phyloP scores from a whole-genome alignment of 37 sponge, comb jelly and placozoan genomes.

The Hexactinellida sp. region DNA sequence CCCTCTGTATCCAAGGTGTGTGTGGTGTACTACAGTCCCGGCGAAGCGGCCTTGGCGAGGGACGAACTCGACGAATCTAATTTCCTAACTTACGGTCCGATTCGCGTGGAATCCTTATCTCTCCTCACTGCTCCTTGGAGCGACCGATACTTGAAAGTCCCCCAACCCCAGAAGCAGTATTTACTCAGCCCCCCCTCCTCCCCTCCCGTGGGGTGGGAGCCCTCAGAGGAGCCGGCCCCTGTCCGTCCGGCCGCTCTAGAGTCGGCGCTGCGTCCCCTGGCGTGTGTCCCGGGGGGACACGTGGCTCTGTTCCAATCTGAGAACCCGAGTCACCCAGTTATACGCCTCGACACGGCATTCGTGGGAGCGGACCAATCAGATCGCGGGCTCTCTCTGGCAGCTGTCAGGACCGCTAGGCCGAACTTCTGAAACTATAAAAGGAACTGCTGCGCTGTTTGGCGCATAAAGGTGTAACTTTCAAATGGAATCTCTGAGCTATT shows the following conservation, averaged over 20 bases:
- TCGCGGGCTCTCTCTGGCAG: background rate
- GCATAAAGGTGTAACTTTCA: too few species aligned
- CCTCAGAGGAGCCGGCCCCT: slow-evolving; percentile 4
- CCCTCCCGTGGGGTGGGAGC: background rate
- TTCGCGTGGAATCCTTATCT: background rate
- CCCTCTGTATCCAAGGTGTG: background rate
- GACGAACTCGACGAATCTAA: background rate
- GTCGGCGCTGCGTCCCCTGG: background rate
- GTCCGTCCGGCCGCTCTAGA: background rate
- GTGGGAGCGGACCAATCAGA: background rate
- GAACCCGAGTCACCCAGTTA: background rate
- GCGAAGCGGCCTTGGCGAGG: background rate
- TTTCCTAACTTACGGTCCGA: background rate
- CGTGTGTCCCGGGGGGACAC: background rate
- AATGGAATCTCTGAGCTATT: too few species aligned
- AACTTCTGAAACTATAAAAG: slow-evolving; percentile 7
- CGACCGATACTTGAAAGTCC: background rate
- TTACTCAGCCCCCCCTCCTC: background rate
- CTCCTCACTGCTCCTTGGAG: background rate
- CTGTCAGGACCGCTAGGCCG: background rate
- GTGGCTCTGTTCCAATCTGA: background rate
- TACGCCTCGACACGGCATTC: background rate
- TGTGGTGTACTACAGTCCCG: background rate
- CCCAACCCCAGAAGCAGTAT: background rate
- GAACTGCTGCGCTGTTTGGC: too few species aligned